Percentiles rank a stretch among this genome's conserved stretches.
Conservation (phyloP, 2,888 invertebrate genomes). For the Nebria salina region DNA sequence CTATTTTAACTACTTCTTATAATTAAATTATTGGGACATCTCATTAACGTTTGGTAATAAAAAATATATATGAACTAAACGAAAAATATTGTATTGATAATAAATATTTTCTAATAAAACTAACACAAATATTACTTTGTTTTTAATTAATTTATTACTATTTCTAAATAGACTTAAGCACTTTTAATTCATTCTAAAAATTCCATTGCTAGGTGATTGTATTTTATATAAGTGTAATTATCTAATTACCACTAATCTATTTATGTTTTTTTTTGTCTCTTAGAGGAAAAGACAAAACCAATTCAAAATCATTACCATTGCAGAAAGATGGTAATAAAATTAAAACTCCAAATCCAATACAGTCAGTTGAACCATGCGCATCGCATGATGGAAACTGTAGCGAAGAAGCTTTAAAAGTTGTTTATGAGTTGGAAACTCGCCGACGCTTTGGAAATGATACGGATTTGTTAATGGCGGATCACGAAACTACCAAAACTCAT, state of each 20-base stretch:
- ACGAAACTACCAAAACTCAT: not conserved
- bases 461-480: not conserved
- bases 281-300: conserved; percentile 31
- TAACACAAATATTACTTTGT: too few species aligned
- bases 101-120: too few species aligned
- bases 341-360: conserved; percentile 32
- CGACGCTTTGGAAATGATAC: conserved; percentile 34
- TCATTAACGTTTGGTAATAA: too few species aligned
- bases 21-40: not conserved
- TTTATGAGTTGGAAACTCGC: conserved; percentile 25
- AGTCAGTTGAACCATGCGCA: conserved; percentile 28
- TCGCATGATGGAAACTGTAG: conserved; percentile 29
- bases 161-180: too few species aligned
- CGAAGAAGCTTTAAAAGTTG: conserved; percentile 35
- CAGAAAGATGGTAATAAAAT: conserved; percentile 20
- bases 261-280: not conserved
- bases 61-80: too few species aligned
- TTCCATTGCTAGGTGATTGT: too few species aligned
- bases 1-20: not conserved
- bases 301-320: conserved; percentile 19
- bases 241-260: not conserved
- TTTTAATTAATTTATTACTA: too few species aligned
- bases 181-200: too few species aligned
- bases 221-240: too few species aligned
- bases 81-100: too few species aligned